These are phyloP conservation scores for Tipula confusa DNA, from an alignment of 2,888 invertebrate species.

Conservation along the genomic window DNA sequence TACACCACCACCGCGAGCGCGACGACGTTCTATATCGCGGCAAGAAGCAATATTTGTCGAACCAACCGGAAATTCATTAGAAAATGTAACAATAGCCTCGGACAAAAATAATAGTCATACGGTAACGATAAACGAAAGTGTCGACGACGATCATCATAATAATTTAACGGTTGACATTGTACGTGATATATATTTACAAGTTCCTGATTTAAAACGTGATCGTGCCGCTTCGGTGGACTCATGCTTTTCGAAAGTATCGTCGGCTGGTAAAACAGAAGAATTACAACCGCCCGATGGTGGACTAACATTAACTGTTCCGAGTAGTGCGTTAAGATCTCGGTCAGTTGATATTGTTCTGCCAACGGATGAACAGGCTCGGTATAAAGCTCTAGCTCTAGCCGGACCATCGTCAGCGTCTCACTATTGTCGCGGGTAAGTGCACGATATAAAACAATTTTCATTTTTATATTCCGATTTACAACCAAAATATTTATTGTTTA, in stretches of 20 bases:
- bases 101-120: conserved; percentile 39
- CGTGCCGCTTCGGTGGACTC: conserved; percentile 85
- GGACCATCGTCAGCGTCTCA: conserved; percentile 48
- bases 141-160: conserved; percentile 30
- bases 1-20: conserved; percentile 48
- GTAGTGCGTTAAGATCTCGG: conserved; percentile 67
- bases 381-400: conserved; percentile 74
- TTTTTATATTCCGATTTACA: background rate
- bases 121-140: conserved; percentile 32
- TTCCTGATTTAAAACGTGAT: conserved; percentile 78
- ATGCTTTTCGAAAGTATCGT: conserved; percentile 73
- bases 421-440: conserved; percentile 42
- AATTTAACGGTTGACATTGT: conserved; percentile 52
- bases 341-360: conserved; percentile 86
- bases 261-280: conserved; percentile 67
- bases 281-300: conserved; percentile 59
- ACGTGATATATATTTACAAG: conserved; percentile 70
- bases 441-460: background rate
- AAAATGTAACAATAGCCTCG: conserved; percentile 61
- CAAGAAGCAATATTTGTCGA: conserved; percentile 80
- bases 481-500: conserved; percentile 5
- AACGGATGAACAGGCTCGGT: conserved; percentile 77
- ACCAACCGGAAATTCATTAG: conserved; percentile 65
- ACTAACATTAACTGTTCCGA: conserved; percentile 62
- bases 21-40: conserved; percentile 71